phyloP scores from a whole-genome alignment of 2,113 vertebrate species.

The Heterotis niloticus region DNA sequence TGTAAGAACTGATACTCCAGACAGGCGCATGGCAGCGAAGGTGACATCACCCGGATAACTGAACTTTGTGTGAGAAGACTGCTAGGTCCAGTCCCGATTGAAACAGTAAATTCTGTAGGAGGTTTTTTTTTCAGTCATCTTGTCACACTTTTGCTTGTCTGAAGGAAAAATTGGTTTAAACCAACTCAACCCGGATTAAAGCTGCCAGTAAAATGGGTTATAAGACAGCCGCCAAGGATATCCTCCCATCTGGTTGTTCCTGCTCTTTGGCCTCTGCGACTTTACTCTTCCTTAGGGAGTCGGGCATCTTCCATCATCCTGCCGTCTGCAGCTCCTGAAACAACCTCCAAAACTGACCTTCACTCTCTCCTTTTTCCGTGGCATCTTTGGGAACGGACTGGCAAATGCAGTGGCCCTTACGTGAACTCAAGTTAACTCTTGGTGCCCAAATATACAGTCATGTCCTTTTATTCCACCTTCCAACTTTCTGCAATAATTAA shows the following conservation, averaged over 20 bases:
- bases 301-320: too few relatives aligned
- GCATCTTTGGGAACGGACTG: too few relatives aligned
- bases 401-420: too few relatives aligned
- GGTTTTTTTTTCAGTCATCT: neutral
- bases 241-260: neutral
- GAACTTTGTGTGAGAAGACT: neutral
- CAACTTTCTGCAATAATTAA: too few relatives aligned
- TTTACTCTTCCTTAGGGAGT: neutral
- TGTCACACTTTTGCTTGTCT: neutral
- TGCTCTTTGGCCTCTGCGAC: neutral
- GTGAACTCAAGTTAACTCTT: too few relatives aligned
- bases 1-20: conserved; percentile 5
- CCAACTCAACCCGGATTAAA: neutral
- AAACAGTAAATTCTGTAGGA: neutral
- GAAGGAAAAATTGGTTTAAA: neutral
- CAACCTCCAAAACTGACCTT: too few relatives aligned
- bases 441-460: too few relatives aligned
- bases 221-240: neutral
- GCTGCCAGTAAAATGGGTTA: neutral
- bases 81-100: neutral
- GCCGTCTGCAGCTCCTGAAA: too few relatives aligned
- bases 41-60: neutral
- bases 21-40: neutral
- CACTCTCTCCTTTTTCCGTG: too few relatives aligned
- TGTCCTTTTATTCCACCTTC: too few relatives aligned